Evolutionary conservation across 2,113 vertebrate species (phyloP), one percentile per base, ranked within the genome.

Genomic region (Neomonachus schauinslandi): DNA sequence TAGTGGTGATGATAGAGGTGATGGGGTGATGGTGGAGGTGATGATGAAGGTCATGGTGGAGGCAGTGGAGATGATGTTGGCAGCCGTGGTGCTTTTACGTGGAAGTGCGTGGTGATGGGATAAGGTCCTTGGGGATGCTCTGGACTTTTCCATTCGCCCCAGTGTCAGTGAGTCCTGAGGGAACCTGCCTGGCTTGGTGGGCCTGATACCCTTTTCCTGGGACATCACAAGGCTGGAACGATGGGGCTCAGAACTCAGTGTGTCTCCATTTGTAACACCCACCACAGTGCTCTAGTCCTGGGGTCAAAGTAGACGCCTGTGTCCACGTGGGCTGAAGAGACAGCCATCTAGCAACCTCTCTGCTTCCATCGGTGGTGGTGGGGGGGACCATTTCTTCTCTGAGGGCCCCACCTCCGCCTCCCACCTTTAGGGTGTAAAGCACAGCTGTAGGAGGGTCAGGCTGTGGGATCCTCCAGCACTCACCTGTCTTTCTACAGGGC

Each of bases 371-470:
- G 31, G 53, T 26, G 65, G 33, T 65, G 28, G 0, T 8, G 26
- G 26, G 74, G 12, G 57, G 87, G 86, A 69, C 74, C 65, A 33
- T 77, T 83, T 92, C 55, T 71, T 89, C 61, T 91, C 77, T 46
- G 61, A 4, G 42, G 22, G 39, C 2, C 33, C 1, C 71, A 65
- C 33, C 90, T 51, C 49, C 5, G 33, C 95, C 96, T 80, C 51
- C 97, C 10, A 46, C 80, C 36, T 51, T 57, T 57, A 13, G 91
- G 0, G 76, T 79, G 96, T 82, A 57, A 97, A 97, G 63, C 10
- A 92, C 22, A 39, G 21, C 21, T 85, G 91, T 15, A 42, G 74
- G 36, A 76, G 31, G 49, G 88, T 18, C 3, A 0, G 39, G 19
- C 18, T 2, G 53, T 6, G 65, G 76, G 92, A 94, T 90, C 92